Conservation (phyloP, 2,888 invertebrate genomes). For the Julus scanicus region DNA sequence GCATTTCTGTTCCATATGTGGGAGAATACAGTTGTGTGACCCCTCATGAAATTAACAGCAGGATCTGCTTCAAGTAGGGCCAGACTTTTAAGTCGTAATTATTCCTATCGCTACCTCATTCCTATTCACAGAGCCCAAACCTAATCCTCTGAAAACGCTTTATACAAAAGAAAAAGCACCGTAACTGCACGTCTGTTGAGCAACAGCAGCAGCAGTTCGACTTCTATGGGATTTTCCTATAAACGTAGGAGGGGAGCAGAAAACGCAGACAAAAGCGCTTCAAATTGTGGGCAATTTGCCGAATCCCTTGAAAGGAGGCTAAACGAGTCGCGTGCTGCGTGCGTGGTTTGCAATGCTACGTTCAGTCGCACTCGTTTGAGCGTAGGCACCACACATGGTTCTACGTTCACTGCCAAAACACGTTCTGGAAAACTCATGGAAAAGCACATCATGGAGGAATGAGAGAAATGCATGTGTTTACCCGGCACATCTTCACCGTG, state of each 20-base stretch:
- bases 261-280: not conserved
- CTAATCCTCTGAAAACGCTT: not conserved
- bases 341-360: not conserved
- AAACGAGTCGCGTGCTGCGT: conserved; percentile 35
- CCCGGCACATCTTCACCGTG: not conserved
- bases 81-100: not conserved
- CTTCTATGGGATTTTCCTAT: conserved; percentile 1
- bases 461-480: not conserved
- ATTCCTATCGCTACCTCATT: not conserved
- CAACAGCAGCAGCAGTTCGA: not conserved
- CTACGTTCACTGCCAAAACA: not conserved
- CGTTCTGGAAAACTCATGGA: not conserved
- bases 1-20: no score
- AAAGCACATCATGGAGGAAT: not conserved
- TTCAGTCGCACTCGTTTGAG: not conserved
- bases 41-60: not conserved
- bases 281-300: not conserved
- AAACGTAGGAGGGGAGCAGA: not conserved
- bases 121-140: not conserved
- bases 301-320: conserved; percentile 46
- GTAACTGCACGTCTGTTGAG: not conserved
- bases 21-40: no score
- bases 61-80: not conserved
- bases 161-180: no score
- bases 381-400: not conserved